These are phyloP conservation scores for Zaprionus vittiger DNA, from an alignment of 1,140 invertebrate species.

Conservation along the genomic window DNA sequence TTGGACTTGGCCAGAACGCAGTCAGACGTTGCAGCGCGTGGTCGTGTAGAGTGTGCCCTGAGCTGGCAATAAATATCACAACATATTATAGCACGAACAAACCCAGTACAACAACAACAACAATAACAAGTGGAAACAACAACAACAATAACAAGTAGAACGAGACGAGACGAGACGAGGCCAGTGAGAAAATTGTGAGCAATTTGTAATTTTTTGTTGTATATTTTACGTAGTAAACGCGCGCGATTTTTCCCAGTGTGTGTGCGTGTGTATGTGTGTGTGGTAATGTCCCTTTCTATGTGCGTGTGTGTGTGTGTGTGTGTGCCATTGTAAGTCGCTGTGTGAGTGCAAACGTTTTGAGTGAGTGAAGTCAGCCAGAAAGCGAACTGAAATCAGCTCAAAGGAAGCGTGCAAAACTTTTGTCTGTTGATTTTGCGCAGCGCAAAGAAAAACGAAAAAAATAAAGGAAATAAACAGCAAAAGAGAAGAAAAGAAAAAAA, in stretches of 20 bases:
- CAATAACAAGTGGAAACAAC: constrained; percentile 12
- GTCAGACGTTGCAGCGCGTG: constrained; percentile 76
- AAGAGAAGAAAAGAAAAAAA: constrained; percentile 11
- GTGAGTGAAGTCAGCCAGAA: constrained; percentile 47
- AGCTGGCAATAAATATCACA: not conserved
- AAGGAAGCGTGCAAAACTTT: constrained; percentile 41
- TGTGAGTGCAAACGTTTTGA: constrained; percentile 27
- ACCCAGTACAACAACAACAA: constrained; percentile 22
- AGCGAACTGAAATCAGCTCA: constrained; percentile 25
- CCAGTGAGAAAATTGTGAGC: constrained; percentile 73
- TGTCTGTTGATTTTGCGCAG: constrained; percentile 52
- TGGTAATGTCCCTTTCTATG: constrained; percentile 3
- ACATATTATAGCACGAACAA: constrained; percentile 2
- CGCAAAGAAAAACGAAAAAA: constrained; percentile 29
- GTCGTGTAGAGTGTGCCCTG: constrained; percentile 49
- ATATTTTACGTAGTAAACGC: constrained; percentile 59
- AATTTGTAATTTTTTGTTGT: constrained; percentile 72
- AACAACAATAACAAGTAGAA: constrained; percentile 48
- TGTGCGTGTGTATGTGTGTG: constrained; percentile 24
- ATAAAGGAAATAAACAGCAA: constrained; percentile 25
- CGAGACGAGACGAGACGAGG: constrained; percentile 41
- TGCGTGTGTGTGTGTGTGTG: constrained; percentile 35
- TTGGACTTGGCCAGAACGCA: constrained; percentile 62
- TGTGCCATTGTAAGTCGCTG: constrained; percentile 7
- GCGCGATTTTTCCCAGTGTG: constrained; percentile 35